phyloP scores from a whole-genome alignment of 2,888 invertebrate species.

The Ypsolopha sequella region DNA sequence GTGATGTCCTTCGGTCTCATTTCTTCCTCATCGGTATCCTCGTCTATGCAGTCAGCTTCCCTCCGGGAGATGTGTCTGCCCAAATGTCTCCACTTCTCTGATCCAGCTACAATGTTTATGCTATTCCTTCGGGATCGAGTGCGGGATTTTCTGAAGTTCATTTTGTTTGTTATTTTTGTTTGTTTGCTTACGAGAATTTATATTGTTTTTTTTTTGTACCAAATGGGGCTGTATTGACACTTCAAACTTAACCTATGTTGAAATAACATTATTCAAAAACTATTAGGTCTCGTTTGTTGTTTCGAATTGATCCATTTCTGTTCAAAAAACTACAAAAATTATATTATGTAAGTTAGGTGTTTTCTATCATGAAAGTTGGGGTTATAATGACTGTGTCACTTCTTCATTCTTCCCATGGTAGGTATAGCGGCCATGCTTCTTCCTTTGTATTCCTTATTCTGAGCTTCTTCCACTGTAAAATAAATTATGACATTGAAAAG shows the following conservation, averaged over 20 bases:
- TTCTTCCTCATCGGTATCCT: slow-evolving; percentile 41
- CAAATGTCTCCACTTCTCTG: slow-evolving; percentile 43
- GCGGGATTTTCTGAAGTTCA: slow-evolving; percentile 46
- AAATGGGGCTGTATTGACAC: slow-evolving; percentile 13
- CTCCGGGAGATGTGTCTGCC: slow-evolving; percentile 28
- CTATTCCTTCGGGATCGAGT: slow-evolving; percentile 31
- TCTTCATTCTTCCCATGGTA: too few species aligned
- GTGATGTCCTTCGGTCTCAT: slow-evolving; percentile 11
- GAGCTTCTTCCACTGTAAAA: too few species aligned
- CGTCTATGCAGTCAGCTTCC: slow-evolving; percentile 19
- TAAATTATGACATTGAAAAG: too few species aligned
- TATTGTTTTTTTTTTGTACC: slow-evolving; percentile 9
- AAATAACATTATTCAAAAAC: slow-evolving; percentile 19
- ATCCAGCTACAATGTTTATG: slow-evolving; percentile 26
- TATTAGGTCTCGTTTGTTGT: slow-evolving; percentile 23
- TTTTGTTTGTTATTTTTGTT: slow-evolving; percentile 17
- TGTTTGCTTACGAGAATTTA: slow-evolving; percentile 7
- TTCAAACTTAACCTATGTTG: slow-evolving; percentile 24
- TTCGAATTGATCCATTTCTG: not conserved
- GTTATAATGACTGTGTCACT: too few species aligned
- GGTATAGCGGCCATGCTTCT: too few species aligned
- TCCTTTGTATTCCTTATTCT: too few species aligned
- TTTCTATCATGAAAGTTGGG: too few species aligned
- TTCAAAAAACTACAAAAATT: too few species aligned
- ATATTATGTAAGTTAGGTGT: too few species aligned